Base-by-base conservation (phyloP, 2,113 vertebrate species). In the Melanostigma gelatinosum region DNA sequence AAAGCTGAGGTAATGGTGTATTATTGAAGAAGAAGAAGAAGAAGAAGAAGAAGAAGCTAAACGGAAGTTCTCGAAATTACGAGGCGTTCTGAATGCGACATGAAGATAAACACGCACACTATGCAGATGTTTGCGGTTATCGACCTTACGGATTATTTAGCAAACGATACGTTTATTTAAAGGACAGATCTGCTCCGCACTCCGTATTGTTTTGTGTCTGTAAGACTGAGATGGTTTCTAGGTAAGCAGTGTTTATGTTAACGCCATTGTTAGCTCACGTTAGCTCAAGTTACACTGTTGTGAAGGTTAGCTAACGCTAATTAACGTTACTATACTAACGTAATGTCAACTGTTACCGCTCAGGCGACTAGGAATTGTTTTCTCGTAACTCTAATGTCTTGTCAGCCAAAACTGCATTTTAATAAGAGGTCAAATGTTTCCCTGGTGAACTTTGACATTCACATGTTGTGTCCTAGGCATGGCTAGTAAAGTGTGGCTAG, bases 71-170 rank as follows among this genome's bases (percentile, higher is more conserved):
- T 55, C 0, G 1, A 24, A 66, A 76, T 82, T 85, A 15, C 91
- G 86, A 91, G 84, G 58, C 27, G 0, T 3, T 0, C 0, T 80
- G 77, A 93, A 93, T 1, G 75, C 27, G 0, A 0, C 91, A 34
- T 22, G 15, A 32, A 77, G 32, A 85, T 93, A 91, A 93, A 93
- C 85, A 92, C 29, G 32, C 34, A 7, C 79, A 42, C 3, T n/a
- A 58, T 22, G 55, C 38, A 16, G 57, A 8, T 12, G n/a, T 7
- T 50, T 8, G 18, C 36, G 40, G 16, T 16, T 9, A 12, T 22
- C 32, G 2, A 36, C 20, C 2, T 11, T 0, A 48, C 2, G 13
- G 16, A 66, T 16, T 1, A 66, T 15, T 7, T 65, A 52, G 15
- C 13, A 2, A 44, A 58, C 15, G 8, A 20, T 1, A 29, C 15